Conservation (phyloP, 2,888 invertebrate genomes). For the Tetragnatha montana region DNA sequence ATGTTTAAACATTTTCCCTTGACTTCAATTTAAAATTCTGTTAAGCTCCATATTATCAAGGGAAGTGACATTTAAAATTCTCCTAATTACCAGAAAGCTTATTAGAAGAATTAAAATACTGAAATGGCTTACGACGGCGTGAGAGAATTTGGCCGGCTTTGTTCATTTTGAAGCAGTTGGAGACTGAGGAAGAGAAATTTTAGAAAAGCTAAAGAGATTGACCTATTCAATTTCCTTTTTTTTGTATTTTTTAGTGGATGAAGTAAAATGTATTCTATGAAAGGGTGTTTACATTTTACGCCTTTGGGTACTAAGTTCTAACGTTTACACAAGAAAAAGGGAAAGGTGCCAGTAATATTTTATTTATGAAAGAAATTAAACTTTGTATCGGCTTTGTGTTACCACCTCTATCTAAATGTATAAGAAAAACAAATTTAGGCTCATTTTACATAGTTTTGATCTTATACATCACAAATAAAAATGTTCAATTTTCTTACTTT, state of each 20-base stretch:
- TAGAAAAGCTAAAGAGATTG: background rate
- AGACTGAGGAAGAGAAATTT: background rate
- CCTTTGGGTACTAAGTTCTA: background rate
- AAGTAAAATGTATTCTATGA: background rate
- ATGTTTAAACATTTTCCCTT: background rate
- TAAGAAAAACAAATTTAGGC: too few species aligned
- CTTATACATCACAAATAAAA: too few species aligned
- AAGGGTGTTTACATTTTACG: background rate
- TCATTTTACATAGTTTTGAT: too few species aligned
- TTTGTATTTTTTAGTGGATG: background rate
- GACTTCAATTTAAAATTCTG: background rate
- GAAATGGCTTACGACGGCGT: background rate
- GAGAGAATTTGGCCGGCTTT: background rate
- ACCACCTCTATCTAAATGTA: too few species aligned
- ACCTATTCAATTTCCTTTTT: background rate
- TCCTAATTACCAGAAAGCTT: background rate
- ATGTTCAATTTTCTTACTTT: too few species aligned
- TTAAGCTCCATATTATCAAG: background rate
- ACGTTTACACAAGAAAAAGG: too few species aligned
- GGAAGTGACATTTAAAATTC: background rate
- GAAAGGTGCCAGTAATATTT: too few species aligned
- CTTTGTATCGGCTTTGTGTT: too few species aligned
- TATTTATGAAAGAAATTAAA: too few species aligned
- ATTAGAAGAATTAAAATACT: background rate
- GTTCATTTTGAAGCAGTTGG: background rate